phyloP scores from a whole-genome alignment of 2,113 vertebrate species.

The Serilophus lunatus region DNA sequence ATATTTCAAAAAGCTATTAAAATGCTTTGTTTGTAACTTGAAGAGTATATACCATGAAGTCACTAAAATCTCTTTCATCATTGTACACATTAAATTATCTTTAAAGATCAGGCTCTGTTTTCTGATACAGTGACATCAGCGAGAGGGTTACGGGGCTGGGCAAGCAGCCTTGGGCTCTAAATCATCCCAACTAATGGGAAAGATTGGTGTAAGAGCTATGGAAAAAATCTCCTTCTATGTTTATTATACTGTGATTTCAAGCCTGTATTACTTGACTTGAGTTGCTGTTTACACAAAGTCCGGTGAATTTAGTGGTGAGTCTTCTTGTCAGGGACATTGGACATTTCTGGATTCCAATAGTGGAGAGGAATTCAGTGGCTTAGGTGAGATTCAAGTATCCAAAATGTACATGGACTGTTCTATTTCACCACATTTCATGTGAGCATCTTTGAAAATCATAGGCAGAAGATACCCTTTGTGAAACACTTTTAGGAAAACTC shows the following conservation, averaged over 20 bases:
- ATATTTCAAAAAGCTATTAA: slow-evolving; percentile 8
- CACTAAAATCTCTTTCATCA: slow-evolving; percentile 17
- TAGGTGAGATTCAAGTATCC: background rate
- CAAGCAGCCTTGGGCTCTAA: background rate
- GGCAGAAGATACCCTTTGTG: background rate
- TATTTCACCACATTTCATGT: background rate
- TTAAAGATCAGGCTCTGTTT: background rate
- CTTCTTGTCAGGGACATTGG: background rate
- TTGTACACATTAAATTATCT: background rate
- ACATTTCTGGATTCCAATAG: background rate
- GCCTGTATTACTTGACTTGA: background rate
- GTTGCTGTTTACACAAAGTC: background rate
- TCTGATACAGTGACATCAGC: background rate
- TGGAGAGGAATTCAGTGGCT: background rate
- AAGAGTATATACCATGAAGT: background rate
- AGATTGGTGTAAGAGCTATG: background rate
- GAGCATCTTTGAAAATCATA: background rate
- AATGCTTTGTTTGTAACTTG: slow-evolving; percentile 32
- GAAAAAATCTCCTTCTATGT: background rate
- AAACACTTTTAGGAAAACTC: background rate
- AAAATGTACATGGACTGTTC: background rate
- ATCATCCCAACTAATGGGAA: background rate
- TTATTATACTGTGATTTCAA: background rate
- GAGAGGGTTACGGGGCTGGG: background rate
- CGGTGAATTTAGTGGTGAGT: background rate